Base-by-base conservation (phyloP, 2,888 invertebrate genomes). In the Aromia moschata region DNA sequence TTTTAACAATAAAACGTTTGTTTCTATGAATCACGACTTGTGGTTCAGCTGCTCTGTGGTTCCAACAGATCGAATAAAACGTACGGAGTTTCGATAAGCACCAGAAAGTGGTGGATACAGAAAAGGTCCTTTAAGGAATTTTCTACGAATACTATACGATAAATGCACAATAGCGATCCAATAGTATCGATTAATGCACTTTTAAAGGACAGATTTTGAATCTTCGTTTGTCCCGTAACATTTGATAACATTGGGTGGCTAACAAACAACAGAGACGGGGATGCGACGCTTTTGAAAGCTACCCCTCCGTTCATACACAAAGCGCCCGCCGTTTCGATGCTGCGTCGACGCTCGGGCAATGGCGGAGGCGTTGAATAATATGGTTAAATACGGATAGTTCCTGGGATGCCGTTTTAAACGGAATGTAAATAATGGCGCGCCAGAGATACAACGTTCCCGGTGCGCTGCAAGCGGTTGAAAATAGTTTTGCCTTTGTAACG, bases 201-300 rank as follows among this genome's bases (percentile, higher is more conserved):
- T 49, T 49, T 40, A 49, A 33, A 38, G 33, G 38, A 49, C 30
- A 49, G 10, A 30, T 38, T 36, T 37, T 25, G 49, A 49, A 36
- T 49, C 30, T 12, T 25, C 38, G 14, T 20, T 38, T 49, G 49
- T 38, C 49, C 15, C 18, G 38, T 49, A 14, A 20, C 20, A 49
- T 49, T 25, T 25, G 49, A 49, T 49, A 40, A 49, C 49, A 20
- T 49, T 49, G 37, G 25, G 49, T 38, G 49, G 38, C 38, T 12
- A 25, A 14, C 49, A 40, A 40, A 38, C 38, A 49, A 20, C 20
- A 36, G n/a, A n/a, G 43, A 18, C 30, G 5, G 30, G n/a, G 36
- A 36, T 12, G 37, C 5, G 36, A 33, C 17, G 46, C 46, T 17
- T 33, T 46, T 33, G 46, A 46, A 46, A 18, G 18, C n/a, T 38